phyloP scores from a whole-genome alignment of 2,797 vertebrate species.

The Muraenolepis orangiensis region DNA sequence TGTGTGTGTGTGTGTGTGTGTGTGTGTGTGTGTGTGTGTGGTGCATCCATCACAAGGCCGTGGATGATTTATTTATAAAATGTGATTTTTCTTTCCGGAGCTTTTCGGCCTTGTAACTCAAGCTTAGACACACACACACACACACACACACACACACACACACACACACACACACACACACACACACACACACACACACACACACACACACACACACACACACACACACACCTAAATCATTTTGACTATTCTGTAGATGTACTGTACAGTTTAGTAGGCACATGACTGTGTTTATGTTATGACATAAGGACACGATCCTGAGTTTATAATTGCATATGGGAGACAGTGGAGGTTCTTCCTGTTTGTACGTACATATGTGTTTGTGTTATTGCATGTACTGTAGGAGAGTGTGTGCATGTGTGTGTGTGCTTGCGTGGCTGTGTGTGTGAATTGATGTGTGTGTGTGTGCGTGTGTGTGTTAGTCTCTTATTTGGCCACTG shows the following conservation, averaged over 20 bases:
- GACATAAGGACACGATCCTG: slow-evolving; percentile 49
- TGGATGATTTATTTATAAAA: slow-evolving; percentile 71
- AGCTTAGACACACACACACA: slow-evolving; percentile 31
- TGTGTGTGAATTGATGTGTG: no score
- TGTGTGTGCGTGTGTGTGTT: neutral
- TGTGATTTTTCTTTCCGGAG: slow-evolving; percentile 64
- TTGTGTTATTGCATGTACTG: slow-evolving; percentile 19
- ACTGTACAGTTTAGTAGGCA: slow-evolving; percentile 35
- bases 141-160: slow-evolving; percentile 14
- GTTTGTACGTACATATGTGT: slow-evolving; percentile 16
- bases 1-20: slow-evolving; percentile 5
- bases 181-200: slow-evolving; percentile 22
- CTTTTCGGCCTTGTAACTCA: slow-evolving; percentile 53
- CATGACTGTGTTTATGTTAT: slow-evolving; percentile 59
- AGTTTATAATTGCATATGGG: slow-evolving; percentile 31
- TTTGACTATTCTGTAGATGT: slow-evolving; percentile 44
- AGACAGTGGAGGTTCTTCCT: slow-evolving; percentile 28
- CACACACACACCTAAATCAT: slow-evolving; percentile 40
- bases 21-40: slow-evolving; percentile 1
- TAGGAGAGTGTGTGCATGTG: slow-evolving; percentile 11
- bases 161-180: slow-evolving; percentile 20
- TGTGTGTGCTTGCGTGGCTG: slow-evolving; percentile 6
- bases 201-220: slow-evolving; percentile 27
- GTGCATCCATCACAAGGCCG: slow-evolving; percentile 42
- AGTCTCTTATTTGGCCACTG: slow-evolving; percentile 32